Evolutionary conservation across 2,797 vertebrate species (phyloP).

Genomic region (Ataeniobius toweri): DNA sequence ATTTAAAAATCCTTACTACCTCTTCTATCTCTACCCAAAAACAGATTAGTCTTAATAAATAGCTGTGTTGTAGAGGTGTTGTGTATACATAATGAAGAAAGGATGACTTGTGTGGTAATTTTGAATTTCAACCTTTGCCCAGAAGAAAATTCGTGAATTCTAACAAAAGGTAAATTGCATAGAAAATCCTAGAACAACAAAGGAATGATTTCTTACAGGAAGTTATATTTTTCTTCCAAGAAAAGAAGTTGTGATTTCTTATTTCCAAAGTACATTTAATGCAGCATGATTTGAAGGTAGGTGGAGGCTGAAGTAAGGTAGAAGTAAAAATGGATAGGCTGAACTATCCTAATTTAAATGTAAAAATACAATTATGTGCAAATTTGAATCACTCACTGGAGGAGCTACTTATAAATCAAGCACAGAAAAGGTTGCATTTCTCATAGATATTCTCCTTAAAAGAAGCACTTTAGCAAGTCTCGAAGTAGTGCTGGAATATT

Average conservation of each 20-base stretch:
- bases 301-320: neutral
- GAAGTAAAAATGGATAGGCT: neutral
- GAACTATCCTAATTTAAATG: neutral
- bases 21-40: neutral
- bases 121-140: neutral
- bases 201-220: neutral
- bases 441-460: neutral
- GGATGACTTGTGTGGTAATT: neutral
- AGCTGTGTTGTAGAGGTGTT: neutral
- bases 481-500: constrained; percentile 31
- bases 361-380: neutral
- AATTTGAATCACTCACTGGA: neutral
- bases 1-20: neutral
- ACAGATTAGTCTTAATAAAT: neutral
- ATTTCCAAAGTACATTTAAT: neutral
- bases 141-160: neutral
- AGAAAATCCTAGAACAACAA: neutral
- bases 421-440: neutral
- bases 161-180: neutral
- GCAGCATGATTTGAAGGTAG: neutral
- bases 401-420: neutral
- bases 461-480: neutral
- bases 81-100: neutral
- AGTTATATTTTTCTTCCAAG: neutral
- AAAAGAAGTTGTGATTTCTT: neutral